Evolutionary conservation across 53 echinoderm and acorn worm genomes (phyloP), one percentile per base, ranked within the genome.

Genomic region (Paelopatides confundens): DNA sequence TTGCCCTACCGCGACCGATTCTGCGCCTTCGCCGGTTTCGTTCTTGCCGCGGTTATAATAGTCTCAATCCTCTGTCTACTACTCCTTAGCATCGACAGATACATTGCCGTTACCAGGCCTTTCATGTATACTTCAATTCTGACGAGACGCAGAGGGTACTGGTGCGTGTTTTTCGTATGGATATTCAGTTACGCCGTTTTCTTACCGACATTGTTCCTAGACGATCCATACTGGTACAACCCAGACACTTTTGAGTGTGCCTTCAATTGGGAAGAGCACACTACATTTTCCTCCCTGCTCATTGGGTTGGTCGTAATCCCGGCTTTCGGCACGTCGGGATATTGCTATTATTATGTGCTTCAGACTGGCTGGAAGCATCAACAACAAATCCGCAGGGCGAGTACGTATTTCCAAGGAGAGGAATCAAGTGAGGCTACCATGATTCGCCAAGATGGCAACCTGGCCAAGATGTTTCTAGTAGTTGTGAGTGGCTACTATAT

Each of bases 401-500:
- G 66, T 54, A 74, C 86, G 18, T 66, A 91, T 38, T 96, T 94
- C 62, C 87, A 86, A 2, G 58, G 77, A 0, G 68, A 90, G 15
- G 39, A 64, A 27, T 67, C 91, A 2, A 87, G 85, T 27, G 96
- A 96, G 27, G 51, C 63, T 35, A 89, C 26, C 37, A 70, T 74
- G 18, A 70, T 88, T 26, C 70, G 62, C n/a, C 81, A 93, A n/a
- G 96, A 96, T 36, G 39, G 91, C 36, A 82, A 90, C 38, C 91
- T 96, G 2, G 96, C 96, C 30, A 96, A 96, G 86, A 90, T 96
- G 52, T 95, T 96, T 62, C 90, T 96, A 29, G 76, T 96, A 26
- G 88, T 96, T 82, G 91, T 96, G 58, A 95, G 96, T 34, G 96
- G 95, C 7, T 96, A 93, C 71, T 96, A 96, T 32, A 62, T 96